These are phyloP conservation scores for Ectemnius lituratus DNA, from an alignment of 2,888 invertebrate species.

Conservation along the genomic window DNA sequence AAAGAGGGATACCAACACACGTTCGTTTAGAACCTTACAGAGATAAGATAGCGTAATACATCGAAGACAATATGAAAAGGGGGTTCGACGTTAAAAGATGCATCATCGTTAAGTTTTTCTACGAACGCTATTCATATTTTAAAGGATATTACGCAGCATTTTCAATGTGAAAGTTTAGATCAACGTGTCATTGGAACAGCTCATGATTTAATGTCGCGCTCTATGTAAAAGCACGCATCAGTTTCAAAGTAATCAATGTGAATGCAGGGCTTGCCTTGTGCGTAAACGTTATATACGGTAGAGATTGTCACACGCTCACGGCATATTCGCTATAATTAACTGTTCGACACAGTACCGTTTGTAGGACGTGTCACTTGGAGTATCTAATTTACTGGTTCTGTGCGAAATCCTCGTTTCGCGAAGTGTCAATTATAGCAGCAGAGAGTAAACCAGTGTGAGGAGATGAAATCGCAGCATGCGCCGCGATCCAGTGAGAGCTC, in stretches of 20 bases:
- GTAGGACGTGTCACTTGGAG: constrained; percentile 40
- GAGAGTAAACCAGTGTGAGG: constrained; percentile 37
- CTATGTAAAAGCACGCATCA: constrained; percentile 28
- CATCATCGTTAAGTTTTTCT: constrained; percentile 56
- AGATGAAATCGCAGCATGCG: constrained; percentile 23
- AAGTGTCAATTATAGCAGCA: constrained; percentile 56
- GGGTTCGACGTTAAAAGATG: constrained; percentile 44
- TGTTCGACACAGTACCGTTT: constrained; percentile 40
- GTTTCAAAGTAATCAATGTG: constrained; percentile 29
- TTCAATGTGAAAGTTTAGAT: constrained; percentile 39
- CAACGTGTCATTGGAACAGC: constrained; percentile 19
- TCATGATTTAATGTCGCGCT: constrained; percentile 42
- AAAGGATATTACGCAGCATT: constrained; percentile 22
- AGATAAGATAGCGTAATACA: constrained; percentile 56
- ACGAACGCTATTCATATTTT: constrained; percentile 44
- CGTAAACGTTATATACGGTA: constrained; percentile 30
- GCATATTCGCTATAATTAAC: constrained; percentile 54
- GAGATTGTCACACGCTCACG: constrained; percentile 49
- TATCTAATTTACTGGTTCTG: constrained; percentile 38
- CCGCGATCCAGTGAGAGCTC: constrained; percentile 18
- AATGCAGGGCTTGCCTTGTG: constrained; percentile 30
- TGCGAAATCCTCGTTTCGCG: constrained; percentile 46
- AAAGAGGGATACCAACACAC: constrained; percentile 8
- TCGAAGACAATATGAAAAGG: constrained; percentile 60
- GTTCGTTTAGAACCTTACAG: constrained; percentile 46